Conservation (phyloP, 2,113 vertebrate species). For the Lophochroa leadbeateri region DNA sequence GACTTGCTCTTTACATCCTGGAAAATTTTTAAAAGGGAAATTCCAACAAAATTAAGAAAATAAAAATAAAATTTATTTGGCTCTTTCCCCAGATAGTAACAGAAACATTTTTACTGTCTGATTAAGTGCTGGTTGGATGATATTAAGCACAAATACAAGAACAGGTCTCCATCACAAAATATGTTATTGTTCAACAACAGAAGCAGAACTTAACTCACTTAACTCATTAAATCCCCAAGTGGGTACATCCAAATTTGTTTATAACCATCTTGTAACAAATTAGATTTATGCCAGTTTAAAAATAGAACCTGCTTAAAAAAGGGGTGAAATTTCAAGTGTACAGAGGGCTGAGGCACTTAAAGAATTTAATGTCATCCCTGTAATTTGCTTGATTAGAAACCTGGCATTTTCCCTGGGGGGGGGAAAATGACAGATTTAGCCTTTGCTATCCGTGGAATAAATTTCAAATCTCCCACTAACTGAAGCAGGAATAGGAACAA, state of each 20-base stretch:
- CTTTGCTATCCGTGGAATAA: constrained; percentile 11
- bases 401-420: constrained; percentile 39
- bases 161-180: not conserved
- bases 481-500: constrained; percentile 2
- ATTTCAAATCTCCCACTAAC: not conserved
- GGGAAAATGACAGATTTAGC: constrained; percentile 37
- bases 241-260: constrained; percentile 10
- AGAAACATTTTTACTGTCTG: constrained; percentile 4
- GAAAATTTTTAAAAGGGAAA: not conserved
- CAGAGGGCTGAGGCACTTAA: constrained; percentile 1
- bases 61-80: not conserved
- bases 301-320: constrained; percentile 23
- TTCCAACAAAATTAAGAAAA: not conserved
- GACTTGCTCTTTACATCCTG: not conserved
- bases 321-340: constrained; percentile 23
- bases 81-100: constrained; percentile 23
- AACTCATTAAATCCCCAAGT: not conserved
- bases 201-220: constrained; percentile 23
- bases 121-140: not conserved
- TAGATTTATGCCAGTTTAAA: constrained; percentile 8
- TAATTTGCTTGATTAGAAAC: constrained; percentile 66
- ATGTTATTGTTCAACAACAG: not conserved
- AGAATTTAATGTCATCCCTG: constrained; percentile 44
- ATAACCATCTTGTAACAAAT: not conserved
- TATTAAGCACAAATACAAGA: not conserved